These are phyloP conservation scores for Albula goreensis DNA, from an alignment of 2,113 vertebrate species.

Conservation along the genomic window DNA sequence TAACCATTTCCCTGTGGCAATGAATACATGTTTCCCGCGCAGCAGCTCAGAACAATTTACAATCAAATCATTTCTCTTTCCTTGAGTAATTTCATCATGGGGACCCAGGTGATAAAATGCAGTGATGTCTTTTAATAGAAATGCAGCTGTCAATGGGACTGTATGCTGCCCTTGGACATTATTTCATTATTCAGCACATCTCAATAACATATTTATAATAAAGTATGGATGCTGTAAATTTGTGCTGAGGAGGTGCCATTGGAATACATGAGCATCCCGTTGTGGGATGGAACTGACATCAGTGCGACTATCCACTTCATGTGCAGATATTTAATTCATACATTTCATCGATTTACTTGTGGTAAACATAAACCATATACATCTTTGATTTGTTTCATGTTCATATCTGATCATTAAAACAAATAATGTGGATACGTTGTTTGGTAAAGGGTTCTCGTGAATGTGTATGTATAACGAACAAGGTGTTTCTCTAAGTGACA, in stretches of 20 bases:
- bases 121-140: neutral
- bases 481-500: too few relatives aligned
- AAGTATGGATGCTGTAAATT: neutral
- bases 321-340: too few relatives aligned
- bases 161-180: neutral
- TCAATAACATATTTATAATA: constrained; percentile 1
- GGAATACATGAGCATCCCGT: neutral
- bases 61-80: constrained; percentile 12
- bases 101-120: neutral
- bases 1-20: constrained; percentile 8
- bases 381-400: too few relatives aligned
- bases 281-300: too few relatives aligned
- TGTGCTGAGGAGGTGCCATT: neutral
- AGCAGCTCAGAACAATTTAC: neutral
- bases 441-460: too few relatives aligned
- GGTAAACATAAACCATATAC: too few relatives aligned
- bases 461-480: too few relatives aligned
- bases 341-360: too few relatives aligned
- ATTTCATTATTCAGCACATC: constrained; percentile 5
- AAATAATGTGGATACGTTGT: too few relatives aligned
- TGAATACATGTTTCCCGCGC: neutral
- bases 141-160: constrained; percentile 9
- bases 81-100: neutral
- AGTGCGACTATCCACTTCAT: too few relatives aligned
- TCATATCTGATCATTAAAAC: too few relatives aligned